A percentile compares a stretch with the other conserved stretches of the same genome.
Evolutionary conservation across 2,888 invertebrate species (phyloP).

Genomic region (Hirudinaria manillensis): DNA sequence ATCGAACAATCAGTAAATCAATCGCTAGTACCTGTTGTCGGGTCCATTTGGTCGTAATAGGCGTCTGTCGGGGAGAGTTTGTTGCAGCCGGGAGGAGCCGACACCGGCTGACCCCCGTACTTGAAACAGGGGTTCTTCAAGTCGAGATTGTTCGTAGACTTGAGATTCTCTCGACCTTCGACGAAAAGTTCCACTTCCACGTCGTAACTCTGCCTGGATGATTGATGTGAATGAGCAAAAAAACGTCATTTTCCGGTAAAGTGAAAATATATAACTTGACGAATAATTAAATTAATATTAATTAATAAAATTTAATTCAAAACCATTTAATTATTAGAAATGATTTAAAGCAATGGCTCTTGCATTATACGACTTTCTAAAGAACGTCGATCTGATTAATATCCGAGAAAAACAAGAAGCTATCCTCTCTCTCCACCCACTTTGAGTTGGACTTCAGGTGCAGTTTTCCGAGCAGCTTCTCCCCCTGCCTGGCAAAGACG

Average conservation of each 20-base stretch:
- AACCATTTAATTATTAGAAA: not conserved
- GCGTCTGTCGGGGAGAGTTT: conserved; percentile 82
- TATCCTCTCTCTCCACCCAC: conserved; percentile 53
- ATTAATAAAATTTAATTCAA: not conserved
- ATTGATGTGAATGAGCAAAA: not conserved
- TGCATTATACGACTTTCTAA: not conserved
- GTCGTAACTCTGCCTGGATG: conserved; percentile 84
- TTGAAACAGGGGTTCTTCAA: conserved; percentile 84
- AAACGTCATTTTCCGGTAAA: not conserved
- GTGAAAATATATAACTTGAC: not conserved
- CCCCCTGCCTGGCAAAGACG: conserved; percentile 87
- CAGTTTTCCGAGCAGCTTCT: conserved; percentile 79
- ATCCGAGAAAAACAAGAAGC: not conserved
- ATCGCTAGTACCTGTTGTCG: conserved; percentile 14
- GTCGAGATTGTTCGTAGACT: conserved; percentile 87
- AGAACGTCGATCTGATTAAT: too few species aligned
- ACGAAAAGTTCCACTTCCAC: conserved; percentile 88
- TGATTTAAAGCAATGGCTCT: not conserved
- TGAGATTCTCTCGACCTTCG: conserved; percentile 70
- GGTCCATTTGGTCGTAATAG: conserved; percentile 45
- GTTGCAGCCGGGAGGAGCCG: conserved; percentile 85
- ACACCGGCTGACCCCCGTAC: conserved; percentile 60
- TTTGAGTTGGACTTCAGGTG: conserved; percentile 84
- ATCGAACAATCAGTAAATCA: too few species aligned
- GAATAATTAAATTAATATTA: not conserved